Percentiles rank a stretch among this genome's conserved stretches.
Conservation (phyloP, 2,113 vertebrate genomes). For the Ctenodactylus gundi region DNA sequence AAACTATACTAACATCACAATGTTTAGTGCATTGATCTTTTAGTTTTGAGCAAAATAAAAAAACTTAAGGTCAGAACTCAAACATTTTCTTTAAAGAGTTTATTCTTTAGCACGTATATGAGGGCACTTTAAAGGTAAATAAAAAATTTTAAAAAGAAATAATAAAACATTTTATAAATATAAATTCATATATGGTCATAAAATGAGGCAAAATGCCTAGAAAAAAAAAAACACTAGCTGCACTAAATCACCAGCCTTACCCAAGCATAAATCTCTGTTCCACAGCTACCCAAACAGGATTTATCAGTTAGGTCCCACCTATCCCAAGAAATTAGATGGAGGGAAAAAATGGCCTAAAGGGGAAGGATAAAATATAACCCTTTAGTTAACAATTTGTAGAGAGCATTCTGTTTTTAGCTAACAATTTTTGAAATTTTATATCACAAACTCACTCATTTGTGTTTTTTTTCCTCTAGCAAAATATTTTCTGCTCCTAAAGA, state of each 20-base stretch:
- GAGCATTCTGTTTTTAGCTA: background rate
- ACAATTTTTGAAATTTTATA: background rate
- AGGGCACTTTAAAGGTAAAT: background rate
- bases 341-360: background rate
- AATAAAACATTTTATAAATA: background rate
- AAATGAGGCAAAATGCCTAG: background rate
- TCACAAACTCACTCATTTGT: background rate
- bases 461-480: background rate
- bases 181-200: background rate
- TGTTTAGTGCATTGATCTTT: background rate
- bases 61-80: background rate
- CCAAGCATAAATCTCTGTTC: background rate
- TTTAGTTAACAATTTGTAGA: background rate
- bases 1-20: background rate
- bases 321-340: background rate
- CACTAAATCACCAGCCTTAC: background rate
- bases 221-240: background rate
- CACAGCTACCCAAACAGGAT: background rate
- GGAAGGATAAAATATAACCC: background rate
- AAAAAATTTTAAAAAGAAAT: background rate
- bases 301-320: background rate
- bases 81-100: slow-evolving; percentile 8
- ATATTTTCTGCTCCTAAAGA: slow-evolving; percentile 15
- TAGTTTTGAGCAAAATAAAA: background rate
- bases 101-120: background rate